Evolutionary conservation across 2,113 vertebrate species (phyloP).

Genomic region (Glaucomys volans): DNA sequence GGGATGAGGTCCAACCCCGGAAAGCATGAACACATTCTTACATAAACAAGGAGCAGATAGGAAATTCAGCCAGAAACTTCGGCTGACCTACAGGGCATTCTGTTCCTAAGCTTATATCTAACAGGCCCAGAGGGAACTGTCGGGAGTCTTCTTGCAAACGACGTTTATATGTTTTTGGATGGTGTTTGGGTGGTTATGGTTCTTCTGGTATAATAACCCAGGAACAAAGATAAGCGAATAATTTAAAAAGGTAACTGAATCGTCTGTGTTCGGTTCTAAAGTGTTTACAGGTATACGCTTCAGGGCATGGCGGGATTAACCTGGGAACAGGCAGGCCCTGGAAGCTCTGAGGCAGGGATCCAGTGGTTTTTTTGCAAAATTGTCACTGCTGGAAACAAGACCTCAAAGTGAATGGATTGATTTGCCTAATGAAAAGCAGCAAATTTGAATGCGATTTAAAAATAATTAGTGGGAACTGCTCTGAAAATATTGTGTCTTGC

Average conservation of each 20-base stretch:
- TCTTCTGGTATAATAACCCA: conserved; percentile 62
- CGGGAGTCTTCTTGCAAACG: conserved; percentile 67
- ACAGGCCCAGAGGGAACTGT: conserved; percentile 61
- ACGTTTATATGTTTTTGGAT: conserved; percentile 64
- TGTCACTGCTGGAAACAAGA: conserved; percentile 28
- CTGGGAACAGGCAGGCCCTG: background rate
- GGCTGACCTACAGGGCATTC: conserved; percentile 56
- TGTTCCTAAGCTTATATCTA: conserved; percentile 58
- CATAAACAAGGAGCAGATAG: conserved; percentile 58
- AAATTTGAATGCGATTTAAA: conserved; percentile 53
- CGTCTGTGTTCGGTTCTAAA: conserved; percentile 7
- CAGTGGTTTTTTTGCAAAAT: conserved; percentile 11
- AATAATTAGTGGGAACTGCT: conserved; percentile 51
- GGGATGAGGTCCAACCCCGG: background rate
- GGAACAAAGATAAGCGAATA: conserved; percentile 60
- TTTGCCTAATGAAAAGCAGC: conserved; percentile 53
- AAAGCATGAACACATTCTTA: conserved; percentile 34
- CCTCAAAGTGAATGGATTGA: background rate
- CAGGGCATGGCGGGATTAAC: background rate
- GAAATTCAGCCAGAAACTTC: conserved; percentile 56
- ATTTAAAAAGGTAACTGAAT: conserved; percentile 63
- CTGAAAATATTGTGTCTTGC: conserved; percentile 51
- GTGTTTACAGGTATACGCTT: conserved; percentile 58
- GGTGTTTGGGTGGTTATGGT: conserved; percentile 64
- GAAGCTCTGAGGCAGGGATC: background rate